phyloP scores from a whole-genome alignment of 2,113 vertebrate species.

The Centropus unirufus region DNA sequence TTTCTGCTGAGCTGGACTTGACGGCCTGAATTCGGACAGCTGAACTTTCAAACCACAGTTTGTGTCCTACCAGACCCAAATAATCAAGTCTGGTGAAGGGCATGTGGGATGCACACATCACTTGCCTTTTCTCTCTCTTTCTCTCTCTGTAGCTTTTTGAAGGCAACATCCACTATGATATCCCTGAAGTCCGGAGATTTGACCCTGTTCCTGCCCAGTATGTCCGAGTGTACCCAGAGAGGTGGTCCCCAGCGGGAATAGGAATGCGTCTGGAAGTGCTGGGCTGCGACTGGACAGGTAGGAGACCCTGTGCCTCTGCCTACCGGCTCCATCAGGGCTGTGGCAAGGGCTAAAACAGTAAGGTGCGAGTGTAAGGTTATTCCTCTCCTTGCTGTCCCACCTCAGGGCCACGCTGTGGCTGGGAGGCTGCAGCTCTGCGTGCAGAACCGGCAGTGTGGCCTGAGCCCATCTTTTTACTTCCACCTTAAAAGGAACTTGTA shows the following conservation, averaged over 20 bases:
- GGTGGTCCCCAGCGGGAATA: constrained; percentile 95
- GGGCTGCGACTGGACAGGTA: constrained; percentile 96
- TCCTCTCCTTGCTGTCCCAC: neutral
- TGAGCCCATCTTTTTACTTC: neutral
- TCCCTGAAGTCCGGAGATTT: constrained; percentile 93
- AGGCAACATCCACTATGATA: constrained; percentile 95
- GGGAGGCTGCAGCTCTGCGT: neutral
- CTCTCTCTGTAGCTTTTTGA: constrained; percentile 87
- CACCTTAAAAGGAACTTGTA: neutral
- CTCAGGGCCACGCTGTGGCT: neutral
- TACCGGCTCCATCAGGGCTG: neutral
- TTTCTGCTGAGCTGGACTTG: neutral
- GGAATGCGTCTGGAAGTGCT: constrained; percentile 97
- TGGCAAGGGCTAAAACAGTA: neutral
- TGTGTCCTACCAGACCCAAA: neutral
- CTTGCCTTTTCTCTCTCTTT: neutral
- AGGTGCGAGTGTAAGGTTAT: neutral
- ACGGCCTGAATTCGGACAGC: fast-evolving
- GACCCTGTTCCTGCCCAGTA: constrained; percentile 91
- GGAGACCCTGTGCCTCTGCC: neutral
- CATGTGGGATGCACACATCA: neutral
- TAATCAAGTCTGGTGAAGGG: neutral
- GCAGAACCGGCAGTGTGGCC: neutral
- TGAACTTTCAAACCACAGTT: neutral
- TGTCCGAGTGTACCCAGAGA: constrained; percentile 90